These are phyloP conservation scores for Aphidius gifuensis DNA, from an alignment of 1,140 invertebrate genomes.

Conservation along the genomic window DNA sequence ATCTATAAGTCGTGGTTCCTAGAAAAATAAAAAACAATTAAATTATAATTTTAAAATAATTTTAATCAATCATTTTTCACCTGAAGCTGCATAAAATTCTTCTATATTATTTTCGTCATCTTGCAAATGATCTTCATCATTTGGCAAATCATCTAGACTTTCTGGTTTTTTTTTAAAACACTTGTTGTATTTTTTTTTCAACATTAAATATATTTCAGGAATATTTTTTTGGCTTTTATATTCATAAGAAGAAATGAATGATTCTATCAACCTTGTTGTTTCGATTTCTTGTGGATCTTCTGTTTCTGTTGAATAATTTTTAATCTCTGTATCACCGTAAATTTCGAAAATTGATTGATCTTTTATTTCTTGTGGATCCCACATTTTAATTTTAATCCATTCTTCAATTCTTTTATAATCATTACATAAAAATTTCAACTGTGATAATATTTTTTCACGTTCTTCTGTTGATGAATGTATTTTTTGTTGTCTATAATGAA, in stretches of 20 bases:
- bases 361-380: conserved; percentile 41
- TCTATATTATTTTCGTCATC: conserved; percentile 27
- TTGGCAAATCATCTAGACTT: conserved; percentile 16
- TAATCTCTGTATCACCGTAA: conserved; percentile 40
- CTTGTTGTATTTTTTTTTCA: conserved; percentile 12
- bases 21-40: conserved; percentile 22
- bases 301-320: conserved; percentile 44
- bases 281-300: conserved; percentile 22
- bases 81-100: conserved; percentile 18
- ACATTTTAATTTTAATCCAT: conserved; percentile 50
- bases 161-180: not conserved
- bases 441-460: conserved; percentile 38
- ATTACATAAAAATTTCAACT: conserved; percentile 42
- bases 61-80: not conserved
- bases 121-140: conserved; percentile 11
- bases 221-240: conserved; percentile 16
- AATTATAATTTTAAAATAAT: not conserved
- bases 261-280: conserved; percentile 25
- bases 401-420: conserved; percentile 43
- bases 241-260: conserved; percentile 25
- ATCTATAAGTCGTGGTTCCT: conserved; percentile 49
- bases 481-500: conserved; percentile 30
- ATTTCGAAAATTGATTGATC: conserved; percentile 51
- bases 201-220: not conserved
- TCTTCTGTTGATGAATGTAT: conserved; percentile 44